phyloP scores from a whole-genome alignment of 2,113 vertebrate genomes.

The Phrynosoma blainvillii region DNA sequence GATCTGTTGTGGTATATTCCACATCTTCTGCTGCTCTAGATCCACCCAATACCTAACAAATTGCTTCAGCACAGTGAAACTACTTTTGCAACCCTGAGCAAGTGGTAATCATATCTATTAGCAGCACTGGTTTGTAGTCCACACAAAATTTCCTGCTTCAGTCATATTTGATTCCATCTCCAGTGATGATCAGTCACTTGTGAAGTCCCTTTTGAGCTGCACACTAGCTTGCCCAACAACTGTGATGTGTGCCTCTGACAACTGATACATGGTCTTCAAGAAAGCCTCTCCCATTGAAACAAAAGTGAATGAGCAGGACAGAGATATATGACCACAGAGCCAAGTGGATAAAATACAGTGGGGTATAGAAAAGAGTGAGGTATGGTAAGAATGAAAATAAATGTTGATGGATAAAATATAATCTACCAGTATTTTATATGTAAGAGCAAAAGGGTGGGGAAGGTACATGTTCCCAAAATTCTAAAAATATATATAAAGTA shows the following conservation, averaged over 20 bases:
- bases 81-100: constrained; percentile 16
- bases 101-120: constrained; percentile 48
- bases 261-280: constrained; percentile 4
- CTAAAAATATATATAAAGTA: too few relatives aligned
- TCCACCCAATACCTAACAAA: constrained; percentile 16
- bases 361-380: background rate
- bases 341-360: background rate
- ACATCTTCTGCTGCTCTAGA: too few relatives aligned
- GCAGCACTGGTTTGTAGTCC: constrained; percentile 12
- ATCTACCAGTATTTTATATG: too few relatives aligned
- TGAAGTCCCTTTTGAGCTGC: constrained; percentile 24
- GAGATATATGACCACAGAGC: rapidly evolving
- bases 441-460: background rate
- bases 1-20: too few relatives aligned
- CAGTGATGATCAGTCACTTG: background rate
- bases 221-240: background rate
- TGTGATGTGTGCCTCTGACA: background rate
- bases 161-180: background rate
- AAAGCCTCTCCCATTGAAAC: constrained; percentile 4
- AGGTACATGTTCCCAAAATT: too few relatives aligned
- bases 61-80: constrained; percentile 24
- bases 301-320: background rate
- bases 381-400: constrained; percentile 1
- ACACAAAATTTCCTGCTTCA: background rate
- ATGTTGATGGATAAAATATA: too few relatives aligned